phyloP scores from a whole-genome alignment of 2,113 vertebrate genomes.

The human region DNA sequence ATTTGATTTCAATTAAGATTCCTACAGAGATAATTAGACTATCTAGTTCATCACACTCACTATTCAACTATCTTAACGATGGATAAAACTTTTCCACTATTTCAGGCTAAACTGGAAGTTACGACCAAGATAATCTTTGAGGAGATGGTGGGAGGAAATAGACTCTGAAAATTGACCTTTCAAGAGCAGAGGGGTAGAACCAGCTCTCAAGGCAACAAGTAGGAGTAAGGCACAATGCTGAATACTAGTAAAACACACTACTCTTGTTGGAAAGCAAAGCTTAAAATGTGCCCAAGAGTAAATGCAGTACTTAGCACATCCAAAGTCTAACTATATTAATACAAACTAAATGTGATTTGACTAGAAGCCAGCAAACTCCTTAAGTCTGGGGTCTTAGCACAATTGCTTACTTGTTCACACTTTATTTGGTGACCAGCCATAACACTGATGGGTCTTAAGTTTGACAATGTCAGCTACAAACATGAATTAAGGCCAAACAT shows the following conservation, averaged over 20 bases:
- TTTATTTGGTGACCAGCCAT: not conserved
- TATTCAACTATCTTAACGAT: not conserved
- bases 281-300: not conserved
- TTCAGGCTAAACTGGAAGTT: not conserved
- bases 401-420: not conserved
- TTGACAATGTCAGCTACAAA: not conserved
- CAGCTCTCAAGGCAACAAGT: not conserved
- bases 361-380: not conserved
- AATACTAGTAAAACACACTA: not conserved
- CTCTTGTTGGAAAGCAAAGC: not conserved
- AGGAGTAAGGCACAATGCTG: not conserved
- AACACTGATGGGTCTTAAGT: not conserved
- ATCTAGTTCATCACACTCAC: not conserved
- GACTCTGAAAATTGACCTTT: not conserved
- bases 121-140: not conserved
- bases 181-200: not conserved
- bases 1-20: conserved; percentile 65
- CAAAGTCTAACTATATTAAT: not conserved
- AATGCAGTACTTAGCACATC: not conserved
- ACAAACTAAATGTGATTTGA: not conserved
- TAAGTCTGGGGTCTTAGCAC: not conserved
- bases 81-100: not conserved
- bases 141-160: not conserved
- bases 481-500: not conserved
- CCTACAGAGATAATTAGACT: conserved; percentile 45